Percentiles rank a stretch among this genome's conserved stretches.
Conservation (phyloP, 1,140 invertebrate genomes). For the Mesaphorura yosii region DNA sequence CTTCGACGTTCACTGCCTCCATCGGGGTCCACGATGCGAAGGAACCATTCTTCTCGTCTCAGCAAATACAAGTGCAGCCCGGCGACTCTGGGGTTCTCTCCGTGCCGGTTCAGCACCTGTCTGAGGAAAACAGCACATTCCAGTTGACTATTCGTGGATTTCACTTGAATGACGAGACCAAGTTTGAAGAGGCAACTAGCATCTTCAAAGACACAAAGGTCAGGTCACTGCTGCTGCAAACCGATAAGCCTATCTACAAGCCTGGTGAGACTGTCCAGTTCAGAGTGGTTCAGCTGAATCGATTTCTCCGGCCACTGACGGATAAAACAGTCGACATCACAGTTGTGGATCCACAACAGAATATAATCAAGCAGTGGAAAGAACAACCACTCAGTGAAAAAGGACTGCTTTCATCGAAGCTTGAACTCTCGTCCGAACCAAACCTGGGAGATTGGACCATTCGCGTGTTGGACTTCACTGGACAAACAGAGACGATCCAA, state of each 20-base stretch:
- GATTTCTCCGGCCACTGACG: constrained; percentile 53
- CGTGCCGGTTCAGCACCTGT: neutral
- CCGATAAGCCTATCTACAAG: constrained; percentile 85
- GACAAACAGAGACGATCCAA: constrained; percentile 52
- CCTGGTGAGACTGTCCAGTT: constrained; percentile 72
- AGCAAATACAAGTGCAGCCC: neutral
- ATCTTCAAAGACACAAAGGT: constrained; percentile 46
- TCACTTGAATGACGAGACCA: neutral
- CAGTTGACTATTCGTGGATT: neutral
- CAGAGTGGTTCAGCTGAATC: constrained; percentile 65
- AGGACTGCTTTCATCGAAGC: neutral
- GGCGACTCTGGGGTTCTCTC: neutral
- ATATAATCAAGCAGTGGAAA: constrained; percentile 4
- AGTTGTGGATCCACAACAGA: constrained; percentile 1
- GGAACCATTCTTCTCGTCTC: neutral
- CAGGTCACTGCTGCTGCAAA: constrained; percentile 76
- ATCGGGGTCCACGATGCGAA: neutral
- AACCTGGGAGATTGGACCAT: constrained; percentile 81
- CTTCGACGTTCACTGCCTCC: neutral
- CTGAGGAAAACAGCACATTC: neutral
- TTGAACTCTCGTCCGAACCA: constrained; percentile 38
- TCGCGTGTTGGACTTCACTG: constrained; percentile 34
- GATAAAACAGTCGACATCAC: constrained; percentile 22
- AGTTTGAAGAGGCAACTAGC: constrained; percentile 42
- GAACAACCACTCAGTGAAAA: constrained; percentile 44